A percentile compares a stretch with the other conserved stretches of the same genome.
Evolutionary conservation across 2,888 invertebrate genomes (phyloP).

Genomic region (Acleris sparsana): DNA sequence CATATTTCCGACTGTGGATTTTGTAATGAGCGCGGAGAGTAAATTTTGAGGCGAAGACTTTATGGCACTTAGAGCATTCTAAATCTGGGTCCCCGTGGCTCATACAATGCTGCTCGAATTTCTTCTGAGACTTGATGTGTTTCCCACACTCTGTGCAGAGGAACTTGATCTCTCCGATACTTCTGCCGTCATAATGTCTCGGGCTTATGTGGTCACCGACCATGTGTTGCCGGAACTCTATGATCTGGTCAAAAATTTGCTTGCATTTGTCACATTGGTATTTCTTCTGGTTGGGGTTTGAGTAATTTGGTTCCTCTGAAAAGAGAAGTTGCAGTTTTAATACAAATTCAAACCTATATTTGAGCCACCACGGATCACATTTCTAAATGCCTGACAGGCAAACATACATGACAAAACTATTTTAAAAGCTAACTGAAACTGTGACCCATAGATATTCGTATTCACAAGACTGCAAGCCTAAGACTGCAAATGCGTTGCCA

Average conservation of each 20-base stretch:
- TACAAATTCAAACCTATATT: too few species aligned
- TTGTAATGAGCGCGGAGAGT: slow-evolving; percentile 69
- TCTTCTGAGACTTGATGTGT: slow-evolving; percentile 62
- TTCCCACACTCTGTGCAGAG: slow-evolving; percentile 69
- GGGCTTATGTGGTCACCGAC: slow-evolving; percentile 52
- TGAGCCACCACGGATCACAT: too few species aligned
- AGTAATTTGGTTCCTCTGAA: slow-evolving; percentile 31
- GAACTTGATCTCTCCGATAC: slow-evolving; percentile 50
- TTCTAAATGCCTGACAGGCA: too few species aligned
- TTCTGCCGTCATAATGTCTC: slow-evolving; percentile 34
- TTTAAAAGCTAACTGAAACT: too few species aligned
- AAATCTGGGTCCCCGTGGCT: slow-evolving; percentile 75
- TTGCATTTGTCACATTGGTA: slow-evolving; percentile 77
- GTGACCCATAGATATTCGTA: too few species aligned
- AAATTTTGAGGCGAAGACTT: slow-evolving; percentile 76
- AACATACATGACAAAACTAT: too few species aligned
- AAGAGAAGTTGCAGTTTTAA: slow-evolving; percentile 1
- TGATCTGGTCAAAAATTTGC: slow-evolving; percentile 65
- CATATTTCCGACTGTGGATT: slow-evolving; percentile 64
- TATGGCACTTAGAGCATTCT: slow-evolving; percentile 72
- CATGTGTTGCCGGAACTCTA: slow-evolving; percentile 66
- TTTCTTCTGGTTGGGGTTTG: slow-evolving; percentile 55
- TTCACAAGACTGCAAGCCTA: too few species aligned
- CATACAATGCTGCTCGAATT: slow-evolving; percentile 66
- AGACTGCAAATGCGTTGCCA: too few species aligned